Evolutionary conservation across 2,113 vertebrate species (phyloP).

Genomic region (Ploceus nigricollis): DNA sequence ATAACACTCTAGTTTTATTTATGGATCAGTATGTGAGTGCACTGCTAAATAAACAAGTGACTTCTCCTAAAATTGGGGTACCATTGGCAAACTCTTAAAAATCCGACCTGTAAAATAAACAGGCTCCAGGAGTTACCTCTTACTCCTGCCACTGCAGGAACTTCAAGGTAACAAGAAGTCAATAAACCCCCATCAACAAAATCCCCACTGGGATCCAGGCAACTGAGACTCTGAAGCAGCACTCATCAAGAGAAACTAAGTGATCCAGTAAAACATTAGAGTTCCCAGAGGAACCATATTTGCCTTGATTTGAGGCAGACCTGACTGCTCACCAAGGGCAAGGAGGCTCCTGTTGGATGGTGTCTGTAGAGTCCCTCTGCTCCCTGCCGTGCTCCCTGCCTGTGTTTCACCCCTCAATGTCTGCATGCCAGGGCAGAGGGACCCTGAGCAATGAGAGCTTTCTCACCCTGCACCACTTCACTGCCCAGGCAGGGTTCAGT

Average conservation of each 20-base stretch:
- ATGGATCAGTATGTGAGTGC: not conserved
- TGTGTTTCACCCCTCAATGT: not conserved
- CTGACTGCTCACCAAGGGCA: not conserved
- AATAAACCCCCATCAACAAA: conserved; percentile 45
- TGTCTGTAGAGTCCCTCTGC: not conserved
- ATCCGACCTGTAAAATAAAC: conserved; percentile 55
- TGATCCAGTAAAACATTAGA: conserved; percentile 47
- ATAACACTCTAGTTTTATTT: not conserved
- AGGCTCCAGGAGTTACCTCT: conserved; percentile 42
- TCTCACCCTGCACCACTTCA: not conserved
- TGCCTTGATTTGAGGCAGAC: conserved; percentile 8
- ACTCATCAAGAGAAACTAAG: conserved; percentile 12
- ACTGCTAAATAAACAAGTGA: not conserved
- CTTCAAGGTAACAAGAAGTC: conserved; percentile 50
- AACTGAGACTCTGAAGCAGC: not conserved
- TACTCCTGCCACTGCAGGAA: not conserved
- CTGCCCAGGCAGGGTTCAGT: not conserved
- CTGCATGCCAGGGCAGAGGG: not conserved
- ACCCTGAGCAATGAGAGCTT: not conserved
- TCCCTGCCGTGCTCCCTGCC: not conserved
- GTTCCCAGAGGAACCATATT: conserved; percentile 13
- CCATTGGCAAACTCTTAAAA: conserved; percentile 49
- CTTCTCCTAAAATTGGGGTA: conserved; percentile 6
- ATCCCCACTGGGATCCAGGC: conserved; percentile 26
- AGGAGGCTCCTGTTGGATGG: not conserved